Conservation (phyloP, 2,113 vertebrate genomes). For the Macquaria australasica region DNA sequence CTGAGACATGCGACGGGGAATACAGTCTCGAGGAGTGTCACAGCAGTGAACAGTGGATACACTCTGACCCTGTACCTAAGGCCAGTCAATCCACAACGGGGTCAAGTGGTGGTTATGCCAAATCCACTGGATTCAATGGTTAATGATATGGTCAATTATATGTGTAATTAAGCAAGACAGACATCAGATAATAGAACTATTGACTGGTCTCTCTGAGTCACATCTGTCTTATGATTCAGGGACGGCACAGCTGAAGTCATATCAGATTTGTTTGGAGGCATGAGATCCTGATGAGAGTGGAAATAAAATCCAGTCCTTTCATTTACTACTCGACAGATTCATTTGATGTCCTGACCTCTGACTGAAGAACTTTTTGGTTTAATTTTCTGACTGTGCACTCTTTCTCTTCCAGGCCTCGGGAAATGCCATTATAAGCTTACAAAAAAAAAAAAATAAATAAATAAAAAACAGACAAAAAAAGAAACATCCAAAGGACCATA, state of each 20-base stretch:
- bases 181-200: constrained; percentile 82
- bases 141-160: constrained; percentile 80
- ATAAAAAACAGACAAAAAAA: too few species aligned
- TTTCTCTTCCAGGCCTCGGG: constrained; percentile 20
- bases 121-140: constrained; percentile 68
- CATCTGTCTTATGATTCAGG: constrained; percentile 67
- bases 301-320: constrained; percentile 43
- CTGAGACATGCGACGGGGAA: constrained; percentile 34
- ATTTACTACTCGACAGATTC: constrained; percentile 37
- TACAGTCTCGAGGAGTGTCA: constrained; percentile 31
- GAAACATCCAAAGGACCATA: constrained; percentile 61
- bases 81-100: constrained; percentile 62
- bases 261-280: constrained; percentile 40
- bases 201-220: constrained; percentile 64
- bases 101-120: constrained; percentile 78
- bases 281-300: constrained; percentile 42
- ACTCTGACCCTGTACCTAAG: constrained; percentile 63
- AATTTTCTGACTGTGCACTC: constrained; percentile 26
- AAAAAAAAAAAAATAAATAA: constrained; percentile 36
- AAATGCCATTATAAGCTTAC: constrained; percentile 33
- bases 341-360: constrained; percentile 54
- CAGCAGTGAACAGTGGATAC: constrained; percentile 52
- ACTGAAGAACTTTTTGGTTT: constrained; percentile 40
- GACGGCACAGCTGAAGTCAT: constrained; percentile 16
- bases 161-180: constrained; percentile 81